Base-by-base conservation (phyloP, 2,797 vertebrate genomes). In the Mormyrus hasselquistii region DNA sequence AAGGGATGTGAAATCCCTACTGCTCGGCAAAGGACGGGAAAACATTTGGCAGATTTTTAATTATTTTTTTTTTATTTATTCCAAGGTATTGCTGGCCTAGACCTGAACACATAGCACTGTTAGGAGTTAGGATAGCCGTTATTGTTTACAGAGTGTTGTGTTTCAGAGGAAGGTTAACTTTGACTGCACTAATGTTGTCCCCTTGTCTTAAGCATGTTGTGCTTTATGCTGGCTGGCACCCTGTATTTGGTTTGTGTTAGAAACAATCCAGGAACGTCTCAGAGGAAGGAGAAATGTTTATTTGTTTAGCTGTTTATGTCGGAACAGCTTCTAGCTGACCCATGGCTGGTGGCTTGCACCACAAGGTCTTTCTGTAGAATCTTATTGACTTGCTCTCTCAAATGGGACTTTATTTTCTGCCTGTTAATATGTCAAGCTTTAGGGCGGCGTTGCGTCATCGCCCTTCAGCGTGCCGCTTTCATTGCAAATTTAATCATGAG, bases 401-500 rank as follows among this genome's bases (percentile, higher is more conserved):
- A 89, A 90, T 19, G 47, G 29, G 14, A 22, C 57, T 0, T 76
- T 47, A 49, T 44, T 19, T 16, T 91, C 62, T 89, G 34, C 14
- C 38, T 29, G 53, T 89, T 50, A 22, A 14, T 82, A 7, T 59
- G 50, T 69, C 86, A 25, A 85, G 53, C 90, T 89, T 62, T 41
- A 29, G 55, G 87, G n/a, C 7, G 3, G n/a, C 25, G 47, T 19
- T 19, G n/a, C 4, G 8, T 1, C 3, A 50, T 83, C 29, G 22
- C 65, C 12, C 88, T 89, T 87, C 62, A n/a, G 49, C 84, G 44
- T 52, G 90, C 62, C 38, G 82, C 50, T 86, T 47, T 73, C 85
- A 83, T 89, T 86, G 89, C 89, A 87, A 88, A 91, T 89, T 55
- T 90, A 90, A 83, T 91, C 86, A 85, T 55, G 76, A 89, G 84